A percentile compares a stretch with the other conserved stretches of the same genome.
These are phyloP conservation scores for Scelioninae gen. 1 DNA, from an alignment of 2,888 invertebrate species.

Conservation along the genomic window DNA sequence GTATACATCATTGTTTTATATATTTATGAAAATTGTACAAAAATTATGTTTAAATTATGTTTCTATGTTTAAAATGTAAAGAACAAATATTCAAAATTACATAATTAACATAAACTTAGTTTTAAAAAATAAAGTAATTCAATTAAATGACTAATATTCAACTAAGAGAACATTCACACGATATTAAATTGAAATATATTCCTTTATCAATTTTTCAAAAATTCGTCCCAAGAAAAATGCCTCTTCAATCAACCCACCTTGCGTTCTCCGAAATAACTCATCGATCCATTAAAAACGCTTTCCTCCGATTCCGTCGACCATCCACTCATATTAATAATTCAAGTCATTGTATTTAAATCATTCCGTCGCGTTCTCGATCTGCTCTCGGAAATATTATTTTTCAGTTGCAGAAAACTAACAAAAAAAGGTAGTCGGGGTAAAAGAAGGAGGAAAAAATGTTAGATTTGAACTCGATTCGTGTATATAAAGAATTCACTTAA, in stretches of 20 bases:
- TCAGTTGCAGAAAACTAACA: neutral
- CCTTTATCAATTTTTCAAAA: slow-evolving; percentile 37
- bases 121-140: neutral
- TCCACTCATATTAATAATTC: slow-evolving; percentile 25
- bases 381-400: slow-evolving; percentile 1
- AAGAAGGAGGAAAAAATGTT: neutral
- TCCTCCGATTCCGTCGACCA: slow-evolving; percentile 3
- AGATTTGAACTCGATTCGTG: no score
- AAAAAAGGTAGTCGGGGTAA: neutral
- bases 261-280: slow-evolving; percentile 44
- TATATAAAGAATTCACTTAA: no score
- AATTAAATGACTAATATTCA: neutral
- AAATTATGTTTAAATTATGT: no score
- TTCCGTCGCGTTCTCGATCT: neutral
- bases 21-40: no score
- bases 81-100: neutral
- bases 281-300: slow-evolving; percentile 37
- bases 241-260: slow-evolving; percentile 19
- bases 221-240: slow-evolving; percentile 20
- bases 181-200: slow-evolving; percentile 10
- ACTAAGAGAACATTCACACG: slow-evolving; percentile 5
- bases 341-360: slow-evolving; percentile 32
- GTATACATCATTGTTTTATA: no score
- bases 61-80: no score
- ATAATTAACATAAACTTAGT: neutral